A percentile compares a stretch with the other conserved stretches of the same genome.
Evolutionary conservation across 1,140 invertebrate genomes (phyloP).

Genomic region (Tenebrio molitor): DNA sequence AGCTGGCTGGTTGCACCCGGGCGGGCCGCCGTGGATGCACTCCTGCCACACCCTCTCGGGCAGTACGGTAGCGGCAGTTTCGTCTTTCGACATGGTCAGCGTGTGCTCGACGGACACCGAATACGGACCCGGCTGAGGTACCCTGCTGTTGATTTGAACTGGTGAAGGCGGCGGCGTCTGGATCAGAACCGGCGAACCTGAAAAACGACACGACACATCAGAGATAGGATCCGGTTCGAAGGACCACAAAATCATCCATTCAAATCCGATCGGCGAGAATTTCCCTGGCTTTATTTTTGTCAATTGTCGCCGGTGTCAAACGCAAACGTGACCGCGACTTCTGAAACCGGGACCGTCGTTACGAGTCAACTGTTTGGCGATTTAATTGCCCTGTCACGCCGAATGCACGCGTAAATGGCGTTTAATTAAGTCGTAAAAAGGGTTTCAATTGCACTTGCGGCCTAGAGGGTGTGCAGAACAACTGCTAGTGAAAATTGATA

Average conservation of each 20-base stretch:
- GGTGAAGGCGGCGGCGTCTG: conserved; percentile 64
- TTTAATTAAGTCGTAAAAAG: conserved; percentile 2
- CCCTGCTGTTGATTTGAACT: conserved; percentile 69
- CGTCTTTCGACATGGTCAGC: conserved; percentile 68
- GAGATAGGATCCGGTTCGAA: no score
- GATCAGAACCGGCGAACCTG: conserved; percentile 46
- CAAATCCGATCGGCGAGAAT: no score
- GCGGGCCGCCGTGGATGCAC: conserved; percentile 71
- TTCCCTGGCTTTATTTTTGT: no score
- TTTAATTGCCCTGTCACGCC: conserved; percentile 16
- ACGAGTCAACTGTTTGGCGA: conserved; percentile 11
- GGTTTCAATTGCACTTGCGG: not conserved
- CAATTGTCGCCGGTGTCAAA: not conserved
- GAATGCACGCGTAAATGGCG: conserved; percentile 8
- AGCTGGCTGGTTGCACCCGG: conserved; percentile 51
- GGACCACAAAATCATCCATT: no score
- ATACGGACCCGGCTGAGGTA: conserved; percentile 65
- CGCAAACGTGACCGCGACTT: not conserved
- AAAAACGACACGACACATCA: not conserved
- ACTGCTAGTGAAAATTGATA: no score
- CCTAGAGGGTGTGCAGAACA: not conserved
- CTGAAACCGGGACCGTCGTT: not conserved
- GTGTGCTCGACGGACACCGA: conserved; percentile 69
- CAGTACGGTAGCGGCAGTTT: conserved; percentile 74
- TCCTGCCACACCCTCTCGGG: conserved; percentile 86